Conservation (phyloP, 1,140 invertebrate genomes). For the Holcopasites calliopsidis region DNA sequence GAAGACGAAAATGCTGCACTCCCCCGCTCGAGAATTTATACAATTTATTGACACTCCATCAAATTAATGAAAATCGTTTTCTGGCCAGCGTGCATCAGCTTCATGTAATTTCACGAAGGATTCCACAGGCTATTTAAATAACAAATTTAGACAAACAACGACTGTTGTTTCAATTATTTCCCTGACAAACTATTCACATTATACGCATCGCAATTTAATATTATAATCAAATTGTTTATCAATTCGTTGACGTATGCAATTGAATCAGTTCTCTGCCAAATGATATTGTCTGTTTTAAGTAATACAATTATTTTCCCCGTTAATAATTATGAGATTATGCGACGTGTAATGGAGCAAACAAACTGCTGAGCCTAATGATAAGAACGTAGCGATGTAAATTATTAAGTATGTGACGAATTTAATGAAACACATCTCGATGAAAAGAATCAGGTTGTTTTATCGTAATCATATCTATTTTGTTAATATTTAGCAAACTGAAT, state of each 20-base stretch:
- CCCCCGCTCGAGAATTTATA: too few species aligned
- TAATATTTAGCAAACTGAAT: background rate
- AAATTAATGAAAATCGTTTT: too few species aligned
- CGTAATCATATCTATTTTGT: too few species aligned
- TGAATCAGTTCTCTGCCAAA: constrained; percentile 13
- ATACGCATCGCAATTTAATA: constrained; percentile 4
- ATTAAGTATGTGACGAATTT: background rate
- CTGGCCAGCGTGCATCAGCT: background rate
- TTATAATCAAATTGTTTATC: constrained; percentile 28
- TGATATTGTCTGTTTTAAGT: background rate
- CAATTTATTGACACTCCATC: too few species aligned
- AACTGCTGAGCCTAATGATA: background rate
- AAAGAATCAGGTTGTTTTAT: too few species aligned
- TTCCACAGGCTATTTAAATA: constrained; percentile 7
- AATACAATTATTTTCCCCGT: constrained; percentile 11
- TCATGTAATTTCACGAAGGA: too few species aligned
- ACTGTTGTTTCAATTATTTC: background rate
- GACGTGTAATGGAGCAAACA: background rate
- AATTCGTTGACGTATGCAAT: constrained; percentile 8
- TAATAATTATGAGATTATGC: constrained; percentile 1
- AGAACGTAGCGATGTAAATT: background rate
- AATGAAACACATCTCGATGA: background rate
- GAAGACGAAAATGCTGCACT: background rate
- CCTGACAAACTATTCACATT: background rate
- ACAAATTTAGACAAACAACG: background rate